A percentile compares a stretch with the other conserved stretches of the same genome.
phyloP scores from a whole-genome alignment of 2,113 vertebrate species.

The Oreochromis aureus region DNA sequence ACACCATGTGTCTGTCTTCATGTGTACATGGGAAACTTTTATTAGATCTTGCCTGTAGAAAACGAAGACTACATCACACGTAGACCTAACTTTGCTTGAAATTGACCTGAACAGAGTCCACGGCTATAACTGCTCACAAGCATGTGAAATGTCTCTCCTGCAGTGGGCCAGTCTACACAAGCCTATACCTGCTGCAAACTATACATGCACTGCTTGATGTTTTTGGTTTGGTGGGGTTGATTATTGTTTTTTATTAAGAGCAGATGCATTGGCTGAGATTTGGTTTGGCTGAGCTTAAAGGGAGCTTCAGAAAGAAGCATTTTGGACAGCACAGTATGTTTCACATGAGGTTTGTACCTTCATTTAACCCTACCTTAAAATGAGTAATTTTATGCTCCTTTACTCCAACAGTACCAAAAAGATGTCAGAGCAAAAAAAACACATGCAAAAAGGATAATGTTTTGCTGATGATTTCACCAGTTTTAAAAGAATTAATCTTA shows the following conservation, averaged over 20 bases:
- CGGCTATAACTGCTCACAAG: neutral
- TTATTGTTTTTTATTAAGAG: slow-evolving; percentile 46
- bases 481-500: slow-evolving; percentile 22
- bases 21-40: slow-evolving; percentile 28
- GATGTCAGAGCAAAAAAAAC: neutral
- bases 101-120: slow-evolving; percentile 7
- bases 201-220: neutral
- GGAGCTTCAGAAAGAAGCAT: neutral
- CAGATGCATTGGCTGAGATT: slow-evolving; percentile 29
- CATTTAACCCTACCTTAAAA: neutral
- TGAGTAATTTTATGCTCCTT: neutral
- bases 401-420: neutral
- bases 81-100: slow-evolving; percentile 31
- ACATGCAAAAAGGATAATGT: neutral
- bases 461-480: slow-evolving; percentile 11
- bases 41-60: slow-evolving; percentile 46
- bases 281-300: neutral
- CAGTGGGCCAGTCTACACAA: neutral
- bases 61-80: slow-evolving; percentile 39
- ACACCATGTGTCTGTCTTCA: slow-evolving; percentile 60
- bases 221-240: slow-evolving; percentile 22
- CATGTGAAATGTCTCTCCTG: slow-evolving; percentile 22
- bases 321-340: neutral
- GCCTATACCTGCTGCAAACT: slow-evolving; percentile 15
- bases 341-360: neutral